Percentiles rank a stretch among this genome's conserved stretches.
phyloP scores from a whole-genome alignment of 2,113 vertebrate species.

The Pollimyrus isidori region DNA sequence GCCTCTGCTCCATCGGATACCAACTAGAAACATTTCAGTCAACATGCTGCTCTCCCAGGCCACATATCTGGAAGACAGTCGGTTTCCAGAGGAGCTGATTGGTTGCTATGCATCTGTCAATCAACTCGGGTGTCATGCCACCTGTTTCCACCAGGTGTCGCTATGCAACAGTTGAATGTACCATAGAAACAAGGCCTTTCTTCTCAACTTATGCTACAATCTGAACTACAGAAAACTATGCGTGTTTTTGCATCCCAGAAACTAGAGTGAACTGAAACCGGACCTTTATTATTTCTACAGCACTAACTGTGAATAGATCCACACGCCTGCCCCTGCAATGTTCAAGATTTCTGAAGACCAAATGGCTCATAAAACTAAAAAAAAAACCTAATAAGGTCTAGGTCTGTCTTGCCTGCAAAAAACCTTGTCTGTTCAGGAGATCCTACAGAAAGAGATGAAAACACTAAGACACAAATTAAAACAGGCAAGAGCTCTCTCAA shows the following conservation, averaged over 20 bases:
- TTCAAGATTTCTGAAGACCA: not conserved
- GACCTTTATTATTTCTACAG: not conserved
- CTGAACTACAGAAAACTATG: not conserved
- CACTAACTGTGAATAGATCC: not conserved
- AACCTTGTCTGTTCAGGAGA: not conserved
- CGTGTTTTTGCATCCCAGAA: not conserved
- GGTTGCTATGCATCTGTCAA: not conserved
- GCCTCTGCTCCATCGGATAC: not conserved
- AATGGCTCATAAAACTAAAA: not conserved
- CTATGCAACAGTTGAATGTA: constrained; percentile 26
- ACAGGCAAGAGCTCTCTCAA: constrained; percentile 5
- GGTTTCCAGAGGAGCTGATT: not conserved
- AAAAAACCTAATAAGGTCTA: not conserved
- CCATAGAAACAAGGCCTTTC: not conserved
- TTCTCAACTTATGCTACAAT: not conserved
- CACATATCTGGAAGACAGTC: not conserved
- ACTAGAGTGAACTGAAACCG: not conserved
- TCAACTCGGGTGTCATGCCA: not conserved
- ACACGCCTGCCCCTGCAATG: not conserved
- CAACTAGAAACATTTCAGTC: not conserved
- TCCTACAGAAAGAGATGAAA: not conserved
- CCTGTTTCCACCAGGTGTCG: constrained; percentile 28
- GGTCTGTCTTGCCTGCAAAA: not conserved
- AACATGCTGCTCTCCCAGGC: not conserved
- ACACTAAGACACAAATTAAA: constrained; percentile 10